These are phyloP conservation scores for Hipposideros larvatus DNA, from an alignment of 2,797 vertebrate genomes.

Conservation along the genomic window DNA sequence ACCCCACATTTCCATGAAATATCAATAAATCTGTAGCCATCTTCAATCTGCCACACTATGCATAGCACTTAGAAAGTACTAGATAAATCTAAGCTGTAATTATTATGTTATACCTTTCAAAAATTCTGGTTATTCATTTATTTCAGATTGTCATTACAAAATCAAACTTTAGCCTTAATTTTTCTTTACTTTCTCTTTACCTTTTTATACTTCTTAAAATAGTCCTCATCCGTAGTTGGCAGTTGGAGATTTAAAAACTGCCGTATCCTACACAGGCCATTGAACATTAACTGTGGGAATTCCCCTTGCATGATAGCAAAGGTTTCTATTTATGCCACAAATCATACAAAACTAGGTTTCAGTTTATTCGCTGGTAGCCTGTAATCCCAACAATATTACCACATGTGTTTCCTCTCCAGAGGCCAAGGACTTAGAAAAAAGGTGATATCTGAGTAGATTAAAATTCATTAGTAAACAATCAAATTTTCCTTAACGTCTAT, in stretches of 20 bases:
- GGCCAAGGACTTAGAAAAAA: not conserved
- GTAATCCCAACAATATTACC: not conserved
- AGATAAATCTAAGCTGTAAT: not conserved
- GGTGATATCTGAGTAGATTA: not conserved
- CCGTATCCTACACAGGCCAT: not conserved
- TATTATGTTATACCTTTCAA: not conserved
- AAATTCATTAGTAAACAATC: constrained; percentile 38
- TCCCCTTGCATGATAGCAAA: not conserved
- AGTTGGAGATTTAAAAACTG: constrained; percentile 51
- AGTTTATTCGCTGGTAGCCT: not conserved
- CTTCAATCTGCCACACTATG: not conserved
- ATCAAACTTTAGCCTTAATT: not conserved
- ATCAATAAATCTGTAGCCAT: not conserved
- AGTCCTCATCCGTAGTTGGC: not conserved
- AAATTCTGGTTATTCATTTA: constrained; percentile 16
- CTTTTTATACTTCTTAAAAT: not conserved
- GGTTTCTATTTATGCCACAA: constrained; percentile 28
- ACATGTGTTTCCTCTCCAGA: constrained; percentile 18
- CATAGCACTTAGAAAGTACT: not conserved
- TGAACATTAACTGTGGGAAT: not conserved
- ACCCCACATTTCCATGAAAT: not conserved
- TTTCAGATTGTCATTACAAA: not conserved
- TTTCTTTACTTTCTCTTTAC: not conserved
- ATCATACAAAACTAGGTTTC: constrained; percentile 40
- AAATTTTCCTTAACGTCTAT: not conserved